Conservation (phyloP, 2,797 vertebrate species). For the Leptatherina wallacei region DNA sequence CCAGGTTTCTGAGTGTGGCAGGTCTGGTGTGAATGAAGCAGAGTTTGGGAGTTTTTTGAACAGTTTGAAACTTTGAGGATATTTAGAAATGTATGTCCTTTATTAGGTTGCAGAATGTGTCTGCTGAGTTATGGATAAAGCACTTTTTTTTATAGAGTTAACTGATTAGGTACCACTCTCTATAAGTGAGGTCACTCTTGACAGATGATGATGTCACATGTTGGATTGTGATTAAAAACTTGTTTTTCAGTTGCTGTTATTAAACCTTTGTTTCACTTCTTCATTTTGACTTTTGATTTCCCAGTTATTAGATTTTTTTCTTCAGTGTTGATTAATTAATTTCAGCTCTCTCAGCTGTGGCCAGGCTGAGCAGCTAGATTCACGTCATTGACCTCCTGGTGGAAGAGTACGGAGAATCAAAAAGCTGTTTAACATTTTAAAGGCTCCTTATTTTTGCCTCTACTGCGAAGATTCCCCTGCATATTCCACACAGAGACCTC, state of each 20-base stretch:
- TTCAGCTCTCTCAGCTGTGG: no score
- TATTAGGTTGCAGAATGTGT: neutral
- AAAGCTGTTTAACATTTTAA: neutral
- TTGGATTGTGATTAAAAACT: no score
- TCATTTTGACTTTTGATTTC: no score
- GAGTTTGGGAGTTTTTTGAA: neutral
- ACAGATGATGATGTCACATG: neutral
- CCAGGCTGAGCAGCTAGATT: no score
- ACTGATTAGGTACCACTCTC: no score
- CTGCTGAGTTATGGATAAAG: neutral
- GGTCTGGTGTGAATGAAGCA: no score
- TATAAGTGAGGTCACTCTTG: neutral
- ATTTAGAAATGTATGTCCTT: slow-evolving; percentile 1
- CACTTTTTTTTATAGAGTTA: neutral
- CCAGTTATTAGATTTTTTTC: no score
- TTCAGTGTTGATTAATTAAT: no score
- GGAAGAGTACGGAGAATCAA: neutral
- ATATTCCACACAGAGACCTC: neutral
- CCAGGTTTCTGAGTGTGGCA: neutral
- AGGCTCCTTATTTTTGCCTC: neutral
- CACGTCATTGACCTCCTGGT: no score
- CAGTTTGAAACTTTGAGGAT: slow-evolving; percentile 2
- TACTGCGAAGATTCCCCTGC: neutral
- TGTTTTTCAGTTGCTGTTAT: no score
- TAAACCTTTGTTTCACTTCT: no score